Conservation (phyloP, 2,113 vertebrate species). For the Natator depressus region DNA sequence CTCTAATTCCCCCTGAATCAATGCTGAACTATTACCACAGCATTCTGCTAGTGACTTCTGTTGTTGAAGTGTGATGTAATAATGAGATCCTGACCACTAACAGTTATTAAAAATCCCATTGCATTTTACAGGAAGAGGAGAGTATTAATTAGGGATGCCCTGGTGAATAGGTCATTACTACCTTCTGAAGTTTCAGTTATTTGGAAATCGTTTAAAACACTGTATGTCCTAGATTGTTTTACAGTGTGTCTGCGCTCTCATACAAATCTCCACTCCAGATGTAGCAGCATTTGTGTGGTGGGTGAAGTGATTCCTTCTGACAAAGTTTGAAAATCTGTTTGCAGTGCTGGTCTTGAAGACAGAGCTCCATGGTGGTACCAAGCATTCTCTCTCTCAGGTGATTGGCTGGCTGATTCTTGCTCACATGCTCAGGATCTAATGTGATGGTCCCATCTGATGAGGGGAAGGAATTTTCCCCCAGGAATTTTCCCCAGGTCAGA, state of each 20-base stretch:
- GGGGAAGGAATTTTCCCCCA: background rate
- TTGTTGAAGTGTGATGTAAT: background rate
- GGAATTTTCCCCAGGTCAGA: background rate
- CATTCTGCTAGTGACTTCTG: background rate
- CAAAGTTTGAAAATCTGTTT: background rate
- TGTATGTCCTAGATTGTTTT: background rate
- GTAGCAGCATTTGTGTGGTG: background rate
- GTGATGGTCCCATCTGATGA: background rate
- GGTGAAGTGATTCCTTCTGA: background rate
- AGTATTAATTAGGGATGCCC: slow-evolving; percentile 34
- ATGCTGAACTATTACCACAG: background rate
- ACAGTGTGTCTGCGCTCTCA: background rate
- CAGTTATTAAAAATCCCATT: background rate
- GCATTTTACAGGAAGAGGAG: background rate
- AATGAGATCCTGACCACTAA: background rate
- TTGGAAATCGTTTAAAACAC: background rate
- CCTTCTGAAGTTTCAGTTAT: slow-evolving; percentile 12
- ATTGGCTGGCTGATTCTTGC: background rate
- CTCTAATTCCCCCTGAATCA: background rate
- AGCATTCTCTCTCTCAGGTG: background rate
- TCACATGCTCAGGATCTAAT: background rate
- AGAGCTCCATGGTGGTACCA: background rate
- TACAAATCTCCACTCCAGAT: background rate
- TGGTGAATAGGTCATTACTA: background rate
- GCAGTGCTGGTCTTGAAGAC: background rate